phyloP scores from a whole-genome alignment of 2,888 invertebrate species.

The Apotomis turbidana region DNA sequence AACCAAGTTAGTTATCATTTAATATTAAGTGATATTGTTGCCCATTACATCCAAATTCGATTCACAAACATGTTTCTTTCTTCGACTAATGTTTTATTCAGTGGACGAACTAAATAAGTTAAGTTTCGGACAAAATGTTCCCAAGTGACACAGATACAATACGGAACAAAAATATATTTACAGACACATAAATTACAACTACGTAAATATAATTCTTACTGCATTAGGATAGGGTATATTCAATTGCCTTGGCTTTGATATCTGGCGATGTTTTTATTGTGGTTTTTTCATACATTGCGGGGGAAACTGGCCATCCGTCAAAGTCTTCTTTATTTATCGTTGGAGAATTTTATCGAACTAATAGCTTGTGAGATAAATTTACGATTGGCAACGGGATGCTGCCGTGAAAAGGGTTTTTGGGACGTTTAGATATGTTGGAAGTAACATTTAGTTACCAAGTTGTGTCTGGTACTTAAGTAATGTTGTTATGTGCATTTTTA shows the following conservation, averaged over 20 bases:
- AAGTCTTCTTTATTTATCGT: constrained; percentile 83
- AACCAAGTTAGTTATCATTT: too few species aligned
- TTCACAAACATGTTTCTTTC: constrained; percentile 62
- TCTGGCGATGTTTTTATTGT: constrained; percentile 46
- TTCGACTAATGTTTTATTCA: constrained; percentile 76
- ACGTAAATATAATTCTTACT: background rate
- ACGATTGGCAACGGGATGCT: constrained; percentile 74
- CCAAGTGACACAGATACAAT: constrained; percentile 79
- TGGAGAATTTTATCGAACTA: constrained; percentile 83
- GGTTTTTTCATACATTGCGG: constrained; percentile 69
- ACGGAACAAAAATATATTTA: constrained; percentile 54
- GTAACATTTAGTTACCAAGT: constrained; percentile 1
- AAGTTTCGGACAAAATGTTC: constrained; percentile 80
- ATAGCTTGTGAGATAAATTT: constrained; percentile 81
- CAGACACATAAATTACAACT: background rate
- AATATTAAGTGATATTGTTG: background rate
- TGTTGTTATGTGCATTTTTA: background rate
- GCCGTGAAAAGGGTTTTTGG: constrained; percentile 71
- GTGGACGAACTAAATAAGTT: constrained; percentile 76
- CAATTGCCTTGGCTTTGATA: constrained; percentile 24
- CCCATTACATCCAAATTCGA: constrained; percentile 56
- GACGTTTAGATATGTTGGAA: constrained; percentile 32
- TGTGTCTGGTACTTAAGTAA: background rate
- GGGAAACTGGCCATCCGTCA: constrained; percentile 80
- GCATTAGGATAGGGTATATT: constrained; percentile 1